A percentile compares a stretch with the other conserved stretches of the same genome.
phyloP scores from a whole-genome alignment of 2,113 vertebrate genomes.

The Furnarius figulus region DNA sequence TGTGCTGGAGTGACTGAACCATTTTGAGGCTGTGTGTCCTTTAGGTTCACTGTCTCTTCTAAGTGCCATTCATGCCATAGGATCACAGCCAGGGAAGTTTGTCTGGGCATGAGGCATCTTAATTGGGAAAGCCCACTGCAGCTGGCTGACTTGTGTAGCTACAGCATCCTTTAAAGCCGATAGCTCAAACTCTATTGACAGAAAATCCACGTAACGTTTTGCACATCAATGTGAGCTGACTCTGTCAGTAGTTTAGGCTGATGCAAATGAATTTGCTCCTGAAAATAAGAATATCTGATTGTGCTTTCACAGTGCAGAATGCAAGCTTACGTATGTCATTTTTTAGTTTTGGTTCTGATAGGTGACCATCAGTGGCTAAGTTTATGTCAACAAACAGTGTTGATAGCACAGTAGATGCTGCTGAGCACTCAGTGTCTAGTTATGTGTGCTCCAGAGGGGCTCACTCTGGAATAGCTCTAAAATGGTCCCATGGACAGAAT shows the following conservation, averaged over 20 bases:
- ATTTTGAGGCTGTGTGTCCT: background rate
- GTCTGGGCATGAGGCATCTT: background rate
- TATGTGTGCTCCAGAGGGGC: background rate
- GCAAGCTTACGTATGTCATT: background rate
- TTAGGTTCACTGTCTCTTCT: background rate
- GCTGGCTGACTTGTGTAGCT: background rate
- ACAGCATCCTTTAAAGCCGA: background rate
- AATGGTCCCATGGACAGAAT: background rate
- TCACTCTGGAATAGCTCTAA: background rate
- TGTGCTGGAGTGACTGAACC: rapidly evolving
- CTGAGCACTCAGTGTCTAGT: background rate
- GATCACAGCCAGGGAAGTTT: background rate
- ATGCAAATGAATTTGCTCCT: background rate
- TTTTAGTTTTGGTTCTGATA: background rate
- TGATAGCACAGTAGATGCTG: background rate
- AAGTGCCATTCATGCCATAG: rapidly evolving
- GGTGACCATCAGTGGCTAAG: rapidly evolving
- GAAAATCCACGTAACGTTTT: background rate
- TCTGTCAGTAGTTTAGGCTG: background rate
- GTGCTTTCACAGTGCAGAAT: background rate
- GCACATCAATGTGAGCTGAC: background rate
- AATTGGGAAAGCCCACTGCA: background rate
- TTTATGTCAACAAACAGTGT: background rate
- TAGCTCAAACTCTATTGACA: background rate
- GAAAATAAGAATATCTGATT: background rate